These are phyloP conservation scores for Platorchestia sp. DNA, from an alignment of 1,140 invertebrate genomes.

Conservation along the genomic window DNA sequence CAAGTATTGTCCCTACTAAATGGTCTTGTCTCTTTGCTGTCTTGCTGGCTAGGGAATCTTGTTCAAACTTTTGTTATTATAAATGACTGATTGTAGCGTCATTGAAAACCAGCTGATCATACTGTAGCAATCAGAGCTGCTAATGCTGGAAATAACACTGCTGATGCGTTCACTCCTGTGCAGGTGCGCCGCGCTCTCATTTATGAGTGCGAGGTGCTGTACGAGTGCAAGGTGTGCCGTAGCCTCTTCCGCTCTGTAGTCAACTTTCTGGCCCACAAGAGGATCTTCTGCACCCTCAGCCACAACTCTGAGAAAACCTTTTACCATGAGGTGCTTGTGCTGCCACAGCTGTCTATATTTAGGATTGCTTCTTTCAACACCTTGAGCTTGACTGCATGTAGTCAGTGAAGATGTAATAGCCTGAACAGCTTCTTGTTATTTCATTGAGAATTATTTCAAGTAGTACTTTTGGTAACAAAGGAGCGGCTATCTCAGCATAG, in stretches of 20 bases:
- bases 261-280: conserved; percentile 88
- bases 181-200: conserved; percentile 80
- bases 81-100: not conserved
- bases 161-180: conserved; percentile 65
- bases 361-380: not conserved
- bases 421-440: not conserved
- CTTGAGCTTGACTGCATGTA: not conserved
- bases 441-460: not conserved
- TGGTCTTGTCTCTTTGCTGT: too few species aligned
- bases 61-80: too few species aligned
- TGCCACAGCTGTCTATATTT: not conserved
- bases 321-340: conserved; percentile 57
- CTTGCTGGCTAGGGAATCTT: too few species aligned
- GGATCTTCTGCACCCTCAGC: conserved; percentile 79
- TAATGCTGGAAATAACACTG: not conserved
- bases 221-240: conserved; percentile 87
- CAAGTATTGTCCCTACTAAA: too few species aligned
- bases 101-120: not conserved
- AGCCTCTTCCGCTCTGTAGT: conserved; percentile 85
- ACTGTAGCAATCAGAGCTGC: not conserved
- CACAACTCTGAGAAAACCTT: conserved; percentile 69
- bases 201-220: conserved; percentile 86
- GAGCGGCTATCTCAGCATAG: too few species aligned
- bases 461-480: too few species aligned
- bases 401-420: not conserved